Percentiles rank a stretch among this genome's conserved stretches.
These are phyloP conservation scores for Eumeta japonica DNA, from an alignment of 1,140 invertebrate genomes.

Conservation along the genomic window DNA sequence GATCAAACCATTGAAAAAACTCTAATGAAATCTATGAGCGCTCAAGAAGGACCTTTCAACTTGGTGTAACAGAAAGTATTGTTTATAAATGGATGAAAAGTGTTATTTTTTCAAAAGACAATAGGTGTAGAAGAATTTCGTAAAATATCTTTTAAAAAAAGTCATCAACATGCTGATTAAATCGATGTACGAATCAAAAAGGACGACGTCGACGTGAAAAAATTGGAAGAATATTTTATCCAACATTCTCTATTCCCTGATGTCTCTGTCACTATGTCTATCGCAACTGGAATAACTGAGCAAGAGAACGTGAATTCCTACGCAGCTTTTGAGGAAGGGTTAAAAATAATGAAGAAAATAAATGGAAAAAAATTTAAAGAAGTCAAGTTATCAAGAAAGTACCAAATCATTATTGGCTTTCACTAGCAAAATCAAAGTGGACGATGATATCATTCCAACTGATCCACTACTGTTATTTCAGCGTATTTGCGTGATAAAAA, in stretches of 20 bases:
- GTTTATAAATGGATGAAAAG: too few species aligned
- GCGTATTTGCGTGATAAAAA: conserved; percentile 19
- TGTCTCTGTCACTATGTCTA: conserved; percentile 10
- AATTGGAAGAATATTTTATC: conserved; percentile 11
- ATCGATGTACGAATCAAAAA: conserved; percentile 12
- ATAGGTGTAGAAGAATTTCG: conserved; percentile 17
- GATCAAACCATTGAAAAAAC: too few species aligned
- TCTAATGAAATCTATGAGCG: too few species aligned
- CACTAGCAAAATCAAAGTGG: conserved; percentile 19
- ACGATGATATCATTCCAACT: conserved; percentile 17
- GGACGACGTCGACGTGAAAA: conserved; percentile 10
- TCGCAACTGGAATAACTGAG: conserved; percentile 15
- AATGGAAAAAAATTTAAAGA: conserved; percentile 12
- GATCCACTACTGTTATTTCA: conserved; percentile 22
- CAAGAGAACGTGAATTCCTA: conserved; percentile 15
- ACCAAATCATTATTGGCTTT: conserved; percentile 15
- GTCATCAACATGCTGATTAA: conserved; percentile 13
- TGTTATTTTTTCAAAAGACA: too few species aligned
- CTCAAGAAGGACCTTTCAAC: too few species aligned
- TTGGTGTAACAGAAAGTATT: too few species aligned
- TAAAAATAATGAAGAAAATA: conserved; percentile 16
- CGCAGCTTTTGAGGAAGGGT: conserved; percentile 11
- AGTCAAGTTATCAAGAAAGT: conserved; percentile 15
- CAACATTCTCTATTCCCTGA: conserved; percentile 10
- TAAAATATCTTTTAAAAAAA: conserved; percentile 18